Evolutionary conservation across 53 echinoderm and acorn worm genomes (phyloP).

Genomic region (Astropecten irregularis): DNA sequence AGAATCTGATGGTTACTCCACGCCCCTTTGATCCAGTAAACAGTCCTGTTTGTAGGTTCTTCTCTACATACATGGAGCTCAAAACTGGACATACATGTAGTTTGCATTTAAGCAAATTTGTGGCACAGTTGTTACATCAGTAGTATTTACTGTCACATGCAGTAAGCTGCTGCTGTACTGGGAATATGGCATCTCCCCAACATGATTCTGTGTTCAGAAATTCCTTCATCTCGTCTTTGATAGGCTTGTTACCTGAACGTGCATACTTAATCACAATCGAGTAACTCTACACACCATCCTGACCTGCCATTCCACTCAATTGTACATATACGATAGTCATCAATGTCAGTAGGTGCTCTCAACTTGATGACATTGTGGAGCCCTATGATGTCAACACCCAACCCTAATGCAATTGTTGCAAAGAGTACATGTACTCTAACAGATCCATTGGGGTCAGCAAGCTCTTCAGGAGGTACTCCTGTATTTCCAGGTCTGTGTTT

Average conservation of each 20-base stretch:
- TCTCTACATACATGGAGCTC: too few species aligned
- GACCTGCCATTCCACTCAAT: slow-evolving; percentile 25
- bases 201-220: neutral
- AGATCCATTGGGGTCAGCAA: slow-evolving; percentile 33
- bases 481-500: slow-evolving; percentile 21
- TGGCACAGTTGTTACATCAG: slow-evolving; percentile 13
- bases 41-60: neutral
- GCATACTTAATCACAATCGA: slow-evolving; percentile 20
- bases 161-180: neutral
- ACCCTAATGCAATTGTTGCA: slow-evolving; percentile 43
- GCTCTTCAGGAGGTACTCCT: neutral
- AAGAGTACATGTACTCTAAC: slow-evolving; percentile 52
- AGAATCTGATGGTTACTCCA: neutral
- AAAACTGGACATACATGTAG: neutral
- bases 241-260: neutral
- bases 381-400: slow-evolving; percentile 34
- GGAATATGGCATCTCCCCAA: neutral
- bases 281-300: slow-evolving; percentile 15
- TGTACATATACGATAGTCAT: slow-evolving; percentile 54
- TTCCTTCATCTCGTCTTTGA: neutral
- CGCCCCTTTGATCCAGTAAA: neutral
- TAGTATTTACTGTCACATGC: neutral
- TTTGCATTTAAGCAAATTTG: neutral
- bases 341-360: slow-evolving; percentile 18
- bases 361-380: slow-evolving; percentile 19